Conservation (phyloP, 2,888 invertebrate species). For the Hemaris fuciformis region DNA sequence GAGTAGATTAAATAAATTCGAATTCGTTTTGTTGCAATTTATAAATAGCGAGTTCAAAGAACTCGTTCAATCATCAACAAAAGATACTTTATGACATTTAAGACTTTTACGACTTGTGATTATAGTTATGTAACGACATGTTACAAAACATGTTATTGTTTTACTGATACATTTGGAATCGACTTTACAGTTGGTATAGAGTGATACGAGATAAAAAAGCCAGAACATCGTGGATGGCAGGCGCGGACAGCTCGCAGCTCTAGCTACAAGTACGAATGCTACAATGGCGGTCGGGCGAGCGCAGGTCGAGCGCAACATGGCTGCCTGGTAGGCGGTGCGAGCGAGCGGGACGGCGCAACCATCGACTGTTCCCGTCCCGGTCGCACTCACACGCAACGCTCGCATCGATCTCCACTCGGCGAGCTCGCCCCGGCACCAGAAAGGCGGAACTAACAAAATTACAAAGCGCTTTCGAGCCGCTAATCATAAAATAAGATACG, state of each 20-base stretch:
- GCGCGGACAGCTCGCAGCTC: conserved; percentile 58
- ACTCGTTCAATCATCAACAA: background rate
- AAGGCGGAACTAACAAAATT: conserved; percentile 83
- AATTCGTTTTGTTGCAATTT: background rate
- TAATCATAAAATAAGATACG: conserved; percentile 83
- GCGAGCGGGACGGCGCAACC: conserved; percentile 64
- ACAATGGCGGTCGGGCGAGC: conserved; percentile 82
- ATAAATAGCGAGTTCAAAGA: background rate
- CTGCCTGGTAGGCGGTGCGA: conserved; percentile 80
- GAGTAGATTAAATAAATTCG: background rate
- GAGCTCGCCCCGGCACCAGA: conserved; percentile 81
- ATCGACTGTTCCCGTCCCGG: conserved; percentile 54
- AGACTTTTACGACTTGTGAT: background rate
- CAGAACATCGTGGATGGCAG: conserved; percentile 28
- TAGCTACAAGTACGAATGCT: conserved; percentile 75
- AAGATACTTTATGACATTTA: background rate
- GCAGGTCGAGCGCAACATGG: conserved; percentile 82
- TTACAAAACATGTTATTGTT: too few species aligned
- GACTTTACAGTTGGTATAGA: too few species aligned
- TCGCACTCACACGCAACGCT: conserved; percentile 73
- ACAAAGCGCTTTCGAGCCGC: conserved; percentile 82
- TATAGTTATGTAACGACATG: background rate
- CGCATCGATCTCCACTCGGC: conserved; percentile 80
- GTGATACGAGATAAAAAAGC: conserved; percentile 4
- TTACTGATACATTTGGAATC: too few species aligned